Evolutionary conservation across 1,140 invertebrate genomes (phyloP).

Genomic region (Euwallacea fornicatus): DNA sequence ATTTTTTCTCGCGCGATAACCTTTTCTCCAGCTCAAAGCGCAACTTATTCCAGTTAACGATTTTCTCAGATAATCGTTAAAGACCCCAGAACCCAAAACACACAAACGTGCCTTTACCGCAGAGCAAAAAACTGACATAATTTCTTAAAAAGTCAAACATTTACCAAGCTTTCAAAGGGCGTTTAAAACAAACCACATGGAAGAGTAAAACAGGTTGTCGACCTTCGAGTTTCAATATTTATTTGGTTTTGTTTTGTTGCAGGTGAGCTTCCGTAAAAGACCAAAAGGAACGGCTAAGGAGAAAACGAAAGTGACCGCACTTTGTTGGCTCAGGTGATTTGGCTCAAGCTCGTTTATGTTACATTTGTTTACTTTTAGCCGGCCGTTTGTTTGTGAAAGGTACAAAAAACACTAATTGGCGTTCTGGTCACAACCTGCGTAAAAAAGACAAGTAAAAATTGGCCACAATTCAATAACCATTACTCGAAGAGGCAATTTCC

Average conservation of each 20-base stretch:
- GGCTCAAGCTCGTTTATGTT: slow-evolving; percentile 6
- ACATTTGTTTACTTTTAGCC: not conserved
- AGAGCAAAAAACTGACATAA: no score
- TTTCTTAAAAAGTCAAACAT: no score
- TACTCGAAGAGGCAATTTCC: slow-evolving; percentile 10
- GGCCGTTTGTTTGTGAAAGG: not conserved
- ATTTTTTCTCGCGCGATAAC: no score
- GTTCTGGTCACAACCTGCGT: no score
- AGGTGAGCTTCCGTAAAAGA: slow-evolving; percentile 30
- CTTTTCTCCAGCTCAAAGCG: no score
- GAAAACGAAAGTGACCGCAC: slow-evolving; percentile 23
- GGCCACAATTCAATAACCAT: no score
- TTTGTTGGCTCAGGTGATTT: slow-evolving; percentile 26
- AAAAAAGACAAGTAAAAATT: no score
- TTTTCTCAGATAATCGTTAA: no score
- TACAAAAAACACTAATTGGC: no score
- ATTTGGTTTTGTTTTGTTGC: slow-evolving; percentile 28
- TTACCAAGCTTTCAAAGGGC: not conserved
- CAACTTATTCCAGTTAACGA: no score
- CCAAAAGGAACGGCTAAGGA: slow-evolving; percentile 17
- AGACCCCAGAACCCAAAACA: no score
- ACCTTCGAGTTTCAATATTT: slow-evolving; percentile 13
- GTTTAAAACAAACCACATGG: not conserved
- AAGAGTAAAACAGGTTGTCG: slow-evolving; percentile 12
- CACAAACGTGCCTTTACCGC: no score